Conservation (phyloP, 2,888 invertebrate species). For the Drosophila incognita region DNA sequence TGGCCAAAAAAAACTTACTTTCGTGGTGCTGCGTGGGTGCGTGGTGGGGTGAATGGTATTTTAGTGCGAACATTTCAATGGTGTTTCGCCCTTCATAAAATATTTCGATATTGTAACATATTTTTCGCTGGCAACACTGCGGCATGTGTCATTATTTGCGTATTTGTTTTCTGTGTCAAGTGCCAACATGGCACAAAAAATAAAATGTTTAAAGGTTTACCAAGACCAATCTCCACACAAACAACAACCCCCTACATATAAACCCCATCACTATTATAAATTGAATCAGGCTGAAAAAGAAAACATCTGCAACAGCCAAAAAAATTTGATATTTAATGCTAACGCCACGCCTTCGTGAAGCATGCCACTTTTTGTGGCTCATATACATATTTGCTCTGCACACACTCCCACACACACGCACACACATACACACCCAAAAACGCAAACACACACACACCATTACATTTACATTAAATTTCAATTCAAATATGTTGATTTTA, state of each 20-base stretch:
- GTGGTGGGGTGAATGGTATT: conserved; percentile 3
- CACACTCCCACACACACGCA: neutral
- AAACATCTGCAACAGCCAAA: conserved; percentile 16
- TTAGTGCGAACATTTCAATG: conserved; percentile 38
- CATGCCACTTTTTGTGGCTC: conserved; percentile 18
- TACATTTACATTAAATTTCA: conserved; percentile 80
- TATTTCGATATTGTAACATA: conserved; percentile 77
- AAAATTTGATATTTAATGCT: conserved; percentile 42
- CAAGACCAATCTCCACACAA: neutral
- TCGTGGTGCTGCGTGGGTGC: neutral
- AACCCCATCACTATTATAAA: conserved; percentile 30
- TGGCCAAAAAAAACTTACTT: conserved; percentile 19
- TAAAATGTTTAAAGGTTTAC: conserved; percentile 33
- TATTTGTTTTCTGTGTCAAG: conserved; percentile 56
- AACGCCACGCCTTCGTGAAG: conserved; percentile 36
- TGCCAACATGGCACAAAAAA: conserved; percentile 32
- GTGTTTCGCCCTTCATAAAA: conserved; percentile 62
- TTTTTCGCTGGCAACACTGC: conserved; percentile 40
- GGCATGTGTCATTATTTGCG: conserved; percentile 67
- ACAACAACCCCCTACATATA: neutral
- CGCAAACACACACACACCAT: conserved; percentile 14
- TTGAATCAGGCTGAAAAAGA: conserved; percentile 38
- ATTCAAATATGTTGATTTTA: conserved; percentile 60
- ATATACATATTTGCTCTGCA: conserved; percentile 44
- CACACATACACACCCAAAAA: conserved; percentile 9